Conservation (phyloP, 2,797 vertebrate genomes). For the Sebastes goodei region DNA sequence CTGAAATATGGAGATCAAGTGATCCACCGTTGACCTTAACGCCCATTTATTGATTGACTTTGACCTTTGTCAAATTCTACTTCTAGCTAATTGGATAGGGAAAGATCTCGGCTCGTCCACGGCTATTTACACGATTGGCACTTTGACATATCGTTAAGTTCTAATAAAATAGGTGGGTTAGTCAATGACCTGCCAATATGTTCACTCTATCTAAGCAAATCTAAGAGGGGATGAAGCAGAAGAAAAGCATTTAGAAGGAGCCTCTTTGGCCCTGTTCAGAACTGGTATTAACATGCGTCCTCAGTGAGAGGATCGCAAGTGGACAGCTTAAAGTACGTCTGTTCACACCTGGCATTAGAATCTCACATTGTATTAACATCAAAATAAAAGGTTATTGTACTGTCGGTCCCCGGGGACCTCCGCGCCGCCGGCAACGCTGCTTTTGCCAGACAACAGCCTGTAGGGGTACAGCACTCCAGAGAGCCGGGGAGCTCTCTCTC, state of each 20-base stretch:
- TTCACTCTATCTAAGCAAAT: slow-evolving; percentile 17
- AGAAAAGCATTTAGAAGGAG: slow-evolving; percentile 42
- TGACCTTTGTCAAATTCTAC: neutral
- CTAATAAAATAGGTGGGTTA: slow-evolving; percentile 12
- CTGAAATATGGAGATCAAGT: neutral
- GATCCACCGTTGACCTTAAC: neutral
- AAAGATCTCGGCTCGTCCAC: neutral
- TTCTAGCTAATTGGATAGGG: neutral
- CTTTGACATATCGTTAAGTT: neutral
- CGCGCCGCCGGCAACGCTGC: too few species aligned
- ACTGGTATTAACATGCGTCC: too few species aligned
- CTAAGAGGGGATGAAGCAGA: slow-evolving; percentile 27
- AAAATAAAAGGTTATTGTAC: too few species aligned
- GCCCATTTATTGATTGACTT: neutral
- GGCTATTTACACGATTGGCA: neutral
- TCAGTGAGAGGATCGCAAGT: too few species aligned
- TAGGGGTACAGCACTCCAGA: too few species aligned
- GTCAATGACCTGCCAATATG: slow-evolving; percentile 14
- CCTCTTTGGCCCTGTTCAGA: neutral
- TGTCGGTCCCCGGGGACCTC: too few species aligned
- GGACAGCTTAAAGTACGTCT: too few species aligned
- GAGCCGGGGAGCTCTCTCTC: neutral
- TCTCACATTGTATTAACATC: too few species aligned
- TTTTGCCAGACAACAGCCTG: too few species aligned
- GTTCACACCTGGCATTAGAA: too few species aligned